Evolutionary conservation across 2,888 invertebrate genomes (phyloP), one percentile per base, ranked within the genome.

Genomic region (Caenorhabditis plicata): DNA sequence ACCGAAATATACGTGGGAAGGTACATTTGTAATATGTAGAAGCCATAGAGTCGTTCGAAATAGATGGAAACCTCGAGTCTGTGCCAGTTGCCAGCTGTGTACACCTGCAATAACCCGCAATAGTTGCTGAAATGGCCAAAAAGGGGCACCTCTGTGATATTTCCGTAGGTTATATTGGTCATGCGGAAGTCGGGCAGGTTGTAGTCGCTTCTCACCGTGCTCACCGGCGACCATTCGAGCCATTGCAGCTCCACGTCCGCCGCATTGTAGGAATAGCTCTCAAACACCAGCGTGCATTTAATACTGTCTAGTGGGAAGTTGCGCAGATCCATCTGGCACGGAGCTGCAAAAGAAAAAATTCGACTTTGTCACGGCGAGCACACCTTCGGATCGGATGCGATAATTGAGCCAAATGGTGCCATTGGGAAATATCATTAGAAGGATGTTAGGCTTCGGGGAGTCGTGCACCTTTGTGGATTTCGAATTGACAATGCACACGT

Each of bases 71-170:
- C 80, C 15, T 69, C 69, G 4, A 80, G 55, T 8, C 80, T 68
- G 55, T 80, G 77, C 80, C 80, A 80, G 43, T 73, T 65, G 5
- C 80, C 80, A 7, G 80, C 80, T 1, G 80, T 79, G 63, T 80
- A 80, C 19, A 64, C 55, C 73, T 73, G 35, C 15, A 33, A 33
- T 9, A 33, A 33, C 7, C 13, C 5, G 13, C 13, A 33, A 33
- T 15, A 33, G 17, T 29, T 29, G 11, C 8, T 29, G 11, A 29
- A 29, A 29, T 9, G 15, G 8, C 17, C 5, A 33, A n/a, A 9
- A 33, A 8, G 13, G n/a, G 8, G 22, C 23, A 65, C 68, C 69
- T 76, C 74, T 5, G 71, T 70, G 13, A 68, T 55, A 42, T 68
- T 71, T 13, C 70, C 74, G 45, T 74, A 73, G 2, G 70, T 72